Conservation (phyloP, 2,888 invertebrate genomes). For the Rotaria macrura region DNA sequence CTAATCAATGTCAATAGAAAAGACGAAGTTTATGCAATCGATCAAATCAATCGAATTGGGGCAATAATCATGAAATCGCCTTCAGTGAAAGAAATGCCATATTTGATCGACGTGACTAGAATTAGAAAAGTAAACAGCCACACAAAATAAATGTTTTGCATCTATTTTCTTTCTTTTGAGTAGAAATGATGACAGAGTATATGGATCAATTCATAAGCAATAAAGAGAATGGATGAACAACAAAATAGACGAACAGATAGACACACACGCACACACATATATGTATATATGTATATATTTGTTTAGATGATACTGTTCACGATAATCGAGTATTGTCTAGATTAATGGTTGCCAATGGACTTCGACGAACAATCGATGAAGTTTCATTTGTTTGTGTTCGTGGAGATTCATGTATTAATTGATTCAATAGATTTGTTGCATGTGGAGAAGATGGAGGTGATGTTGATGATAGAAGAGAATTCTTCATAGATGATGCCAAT, state of each 20-base stretch:
- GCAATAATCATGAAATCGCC: background rate
- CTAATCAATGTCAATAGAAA: background rate
- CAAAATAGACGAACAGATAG: background rate
- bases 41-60: background rate
- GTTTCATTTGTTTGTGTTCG: background rate
- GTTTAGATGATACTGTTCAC: background rate
- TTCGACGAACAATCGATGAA: background rate
- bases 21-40: background rate
- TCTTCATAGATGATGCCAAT: slow-evolving; percentile 2
- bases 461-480: background rate
- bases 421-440: background rate
- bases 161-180: background rate
- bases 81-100: background rate
- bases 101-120: background rate
- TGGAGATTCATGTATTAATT: background rate
- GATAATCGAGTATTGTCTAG: slow-evolving; percentile 8
- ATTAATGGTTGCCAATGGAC: background rate
- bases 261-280: background rate
- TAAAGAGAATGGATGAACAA: background rate
- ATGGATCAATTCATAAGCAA: background rate
- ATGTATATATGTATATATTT: background rate
- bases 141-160: background rate
- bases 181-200: background rate
- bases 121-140: background rate
- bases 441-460: background rate